phyloP scores from a whole-genome alignment of 2,113 vertebrate species.

The Octodon degus region DNA sequence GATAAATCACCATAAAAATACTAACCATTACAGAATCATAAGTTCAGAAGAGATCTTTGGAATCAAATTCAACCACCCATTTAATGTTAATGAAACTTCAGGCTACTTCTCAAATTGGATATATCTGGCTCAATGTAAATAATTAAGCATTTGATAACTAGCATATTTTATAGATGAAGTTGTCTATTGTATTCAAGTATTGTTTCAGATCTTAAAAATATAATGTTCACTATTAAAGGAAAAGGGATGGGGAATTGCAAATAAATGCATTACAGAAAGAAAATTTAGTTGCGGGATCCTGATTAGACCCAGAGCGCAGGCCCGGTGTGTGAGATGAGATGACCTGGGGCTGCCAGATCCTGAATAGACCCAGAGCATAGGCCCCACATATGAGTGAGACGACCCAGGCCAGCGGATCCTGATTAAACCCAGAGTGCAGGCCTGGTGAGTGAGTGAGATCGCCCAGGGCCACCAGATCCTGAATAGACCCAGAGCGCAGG shows the following conservation, averaged over 20 bases:
- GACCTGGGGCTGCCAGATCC: too few species aligned
- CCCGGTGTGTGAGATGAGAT: too few species aligned
- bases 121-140: constrained; percentile 47
- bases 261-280: constrained; percentile 45
- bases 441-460: too few species aligned
- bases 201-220: constrained; percentile 22
- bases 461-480: too few species aligned
- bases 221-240: constrained; percentile 20
- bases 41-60: background rate
- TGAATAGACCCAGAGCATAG: too few species aligned
- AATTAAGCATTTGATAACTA: constrained; percentile 17
- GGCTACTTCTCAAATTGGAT: background rate
- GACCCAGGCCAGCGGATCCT: too few species aligned
- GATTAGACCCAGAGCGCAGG: too few species aligned
- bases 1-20: background rate
- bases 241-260: background rate
- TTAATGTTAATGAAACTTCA: constrained; percentile 54
- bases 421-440: too few species aligned
- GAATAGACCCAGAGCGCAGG: too few species aligned
- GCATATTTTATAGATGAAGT: background rate
- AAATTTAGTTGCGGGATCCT: background rate
- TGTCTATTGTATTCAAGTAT: constrained; percentile 54
- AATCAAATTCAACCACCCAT: background rate
- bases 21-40: background rate
- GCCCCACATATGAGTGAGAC: too few species aligned